These are phyloP conservation scores for Parelbella ahira DNA, from an alignment of 2,888 invertebrate species.

Conservation along the genomic window DNA sequence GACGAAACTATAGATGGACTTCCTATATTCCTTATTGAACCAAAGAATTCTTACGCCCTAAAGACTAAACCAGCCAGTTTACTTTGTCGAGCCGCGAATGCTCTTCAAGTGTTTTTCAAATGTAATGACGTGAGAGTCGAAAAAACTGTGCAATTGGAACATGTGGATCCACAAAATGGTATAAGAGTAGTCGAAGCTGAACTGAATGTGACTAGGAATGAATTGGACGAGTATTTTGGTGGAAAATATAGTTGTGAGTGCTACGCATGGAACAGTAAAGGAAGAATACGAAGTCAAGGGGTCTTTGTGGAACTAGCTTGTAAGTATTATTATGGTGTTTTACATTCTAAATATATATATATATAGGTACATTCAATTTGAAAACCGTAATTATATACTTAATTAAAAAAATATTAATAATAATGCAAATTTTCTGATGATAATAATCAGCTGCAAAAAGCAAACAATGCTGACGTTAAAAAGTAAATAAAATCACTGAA, in stretches of 20 bases:
- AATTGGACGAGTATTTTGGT: constrained; percentile 91
- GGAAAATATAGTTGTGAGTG: constrained; percentile 92
- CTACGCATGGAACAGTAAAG: constrained; percentile 90
- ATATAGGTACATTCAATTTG: not conserved
- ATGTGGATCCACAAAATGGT: constrained; percentile 90
- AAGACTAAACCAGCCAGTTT: constrained; percentile 93
- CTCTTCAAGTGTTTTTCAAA: constrained; percentile 89
- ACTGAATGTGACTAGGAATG: constrained; percentile 87
- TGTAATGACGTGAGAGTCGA: constrained; percentile 85
- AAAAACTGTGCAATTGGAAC: constrained; percentile 83
- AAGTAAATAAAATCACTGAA: too few relatives aligned
- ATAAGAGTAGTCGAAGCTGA: constrained; percentile 88
- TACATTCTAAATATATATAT: too few relatives aligned
- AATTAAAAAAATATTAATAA: too few relatives aligned
- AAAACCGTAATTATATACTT: not conserved
- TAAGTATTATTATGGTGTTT: too few relatives aligned
- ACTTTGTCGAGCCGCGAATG: constrained; percentile 93
- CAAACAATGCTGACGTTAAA: too few relatives aligned
- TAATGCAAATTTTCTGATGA: too few relatives aligned
- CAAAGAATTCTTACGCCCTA: constrained; percentile 92
- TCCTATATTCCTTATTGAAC: constrained; percentile 93
- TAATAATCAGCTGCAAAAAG: too few relatives aligned
- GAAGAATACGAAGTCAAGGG: constrained; percentile 87
- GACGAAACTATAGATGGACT: constrained; percentile 84
- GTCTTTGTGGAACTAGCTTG: constrained; percentile 91